phyloP scores from a whole-genome alignment of 2,888 invertebrate species.

The Leptura quadrifasciata region DNA sequence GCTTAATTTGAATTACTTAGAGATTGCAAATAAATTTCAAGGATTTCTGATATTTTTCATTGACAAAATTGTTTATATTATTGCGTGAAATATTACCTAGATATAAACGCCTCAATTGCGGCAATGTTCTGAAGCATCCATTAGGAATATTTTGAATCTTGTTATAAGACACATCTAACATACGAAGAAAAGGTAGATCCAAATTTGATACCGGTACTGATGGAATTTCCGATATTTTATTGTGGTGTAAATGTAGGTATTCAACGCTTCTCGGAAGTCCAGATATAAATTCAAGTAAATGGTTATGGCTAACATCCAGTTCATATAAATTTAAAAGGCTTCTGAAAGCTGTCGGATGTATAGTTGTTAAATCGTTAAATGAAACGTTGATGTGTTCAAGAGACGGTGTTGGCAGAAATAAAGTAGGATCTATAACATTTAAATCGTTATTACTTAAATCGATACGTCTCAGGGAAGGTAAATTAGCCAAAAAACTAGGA shows the following conservation, averaged over 20 bases:
- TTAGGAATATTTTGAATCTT: constrained; percentile 82
- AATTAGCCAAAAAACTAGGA: constrained; percentile 82
- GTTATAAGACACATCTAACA: constrained; percentile 86
- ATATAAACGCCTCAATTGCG: constrained; percentile 81
- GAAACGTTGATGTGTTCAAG: constrained; percentile 89
- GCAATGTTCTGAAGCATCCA: constrained; percentile 80
- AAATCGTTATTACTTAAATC: constrained; percentile 87
- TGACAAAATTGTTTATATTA: not conserved
- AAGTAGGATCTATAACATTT: constrained; percentile 81
- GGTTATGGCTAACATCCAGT: constrained; percentile 85
- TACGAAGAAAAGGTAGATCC: constrained; percentile 83
- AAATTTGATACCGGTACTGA: constrained; percentile 80
- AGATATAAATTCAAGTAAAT: constrained; percentile 84
- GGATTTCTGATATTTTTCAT: not conserved
- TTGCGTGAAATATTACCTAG: constrained; percentile 76
- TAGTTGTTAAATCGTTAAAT: constrained; percentile 81
- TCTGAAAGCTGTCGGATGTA: constrained; percentile 86
- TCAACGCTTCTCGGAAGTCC: constrained; percentile 87
- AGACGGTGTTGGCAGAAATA: constrained; percentile 83
- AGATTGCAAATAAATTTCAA: not conserved
- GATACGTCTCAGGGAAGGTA: constrained; percentile 85
- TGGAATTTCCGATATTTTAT: constrained; percentile 83
- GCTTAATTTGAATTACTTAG: not conserved
- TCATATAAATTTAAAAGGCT: constrained; percentile 86
- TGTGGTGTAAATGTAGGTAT: constrained; percentile 82